phyloP scores from a whole-genome alignment of 2,797 vertebrate genomes.

The Pampus argenteus region DNA sequence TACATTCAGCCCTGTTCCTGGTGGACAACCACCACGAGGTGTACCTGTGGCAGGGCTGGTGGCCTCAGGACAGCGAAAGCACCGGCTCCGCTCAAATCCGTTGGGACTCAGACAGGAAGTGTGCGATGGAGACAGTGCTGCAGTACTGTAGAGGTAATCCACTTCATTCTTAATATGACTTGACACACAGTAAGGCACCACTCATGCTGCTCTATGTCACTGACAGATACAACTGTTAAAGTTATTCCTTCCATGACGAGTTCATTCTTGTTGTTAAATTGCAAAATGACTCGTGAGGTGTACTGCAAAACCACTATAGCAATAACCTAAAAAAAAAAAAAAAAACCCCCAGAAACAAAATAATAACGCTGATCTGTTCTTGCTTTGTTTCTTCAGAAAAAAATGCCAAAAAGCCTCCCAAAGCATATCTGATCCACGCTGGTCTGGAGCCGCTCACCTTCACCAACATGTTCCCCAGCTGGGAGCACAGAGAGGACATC shows the following conservation, averaged over 20 bases:
- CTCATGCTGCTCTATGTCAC: background rate
- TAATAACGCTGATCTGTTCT: background rate
- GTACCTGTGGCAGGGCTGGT: conserved; percentile 98
- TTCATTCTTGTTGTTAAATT: no score
- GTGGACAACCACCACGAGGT: conserved; percentile 98
- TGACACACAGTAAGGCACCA: background rate
- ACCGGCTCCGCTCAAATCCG: conserved; percentile 93
- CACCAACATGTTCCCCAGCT: conserved; percentile 97
- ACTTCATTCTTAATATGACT: background rate
- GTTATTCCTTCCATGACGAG: background rate
- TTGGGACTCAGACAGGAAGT: conserved; percentile 94
- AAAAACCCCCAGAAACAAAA: no score
- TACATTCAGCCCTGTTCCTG: conserved; percentile 89
- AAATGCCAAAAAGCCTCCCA: conserved; percentile 91
- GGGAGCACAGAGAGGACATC: conserved; percentile 95
- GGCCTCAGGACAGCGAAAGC: conserved; percentile 92
- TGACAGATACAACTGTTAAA: background rate
- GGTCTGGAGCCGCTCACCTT: conserved; percentile 96
- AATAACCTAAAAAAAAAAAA: no score
- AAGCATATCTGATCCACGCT: conserved; percentile 95
- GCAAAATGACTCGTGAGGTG: background rate
- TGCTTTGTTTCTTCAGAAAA: conserved; percentile 84
- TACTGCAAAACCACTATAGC: background rate
- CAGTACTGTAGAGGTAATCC: conserved; percentile 92
- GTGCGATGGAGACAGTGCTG: conserved; percentile 95